Base-by-base conservation (phyloP, 2,797 vertebrate species). In the Gambelia wislizenii region DNA sequence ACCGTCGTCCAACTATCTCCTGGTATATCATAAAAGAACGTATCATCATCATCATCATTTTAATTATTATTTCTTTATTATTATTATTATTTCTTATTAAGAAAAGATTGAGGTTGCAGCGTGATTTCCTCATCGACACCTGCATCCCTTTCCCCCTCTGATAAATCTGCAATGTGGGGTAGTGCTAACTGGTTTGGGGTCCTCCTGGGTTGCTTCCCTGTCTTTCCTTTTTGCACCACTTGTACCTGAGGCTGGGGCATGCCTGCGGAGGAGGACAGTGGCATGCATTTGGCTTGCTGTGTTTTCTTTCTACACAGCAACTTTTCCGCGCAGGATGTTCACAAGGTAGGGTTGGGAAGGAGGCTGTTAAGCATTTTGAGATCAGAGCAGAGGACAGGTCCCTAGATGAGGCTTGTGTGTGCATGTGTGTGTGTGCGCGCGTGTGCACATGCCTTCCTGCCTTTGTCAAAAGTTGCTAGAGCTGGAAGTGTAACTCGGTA, bases 391-490 rank as follows among this genome's bases (percentile, higher is more conserved):
- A 27, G 75, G 52, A 8, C 8, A 2, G 22, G 77, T 89, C 77
- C 69, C 69, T 77, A 69, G 84, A 75, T n/a, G 47, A 30, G 13
- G 30, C 64, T 67, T 67, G 30, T 33, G 64, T 64, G 56, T 64
- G 27, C 59, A 22, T 61, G 59, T 61, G 61, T 61, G 59, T 22
- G 64, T 3, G 64, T 33, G 30, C 9, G 10, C 20, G 30, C 13
- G 30, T 12, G 30, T 33, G 12, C 36, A 1, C 33, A 18, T 20
- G 42, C 69, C 42, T 88, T 88, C 86, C 90, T 85, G 87, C 76
- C 82, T 78, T 87, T 96, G 91, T 70, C 36, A 59, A 44, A 30
- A 83, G 89, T 81, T 72, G 83, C 27, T 49, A 20, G 78, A 54
- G 78, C 78, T 64, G 89, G 77, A 86, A 56, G 72, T 82, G 77